Evolutionary conservation across 2,797 vertebrate species (phyloP), one percentile per base, ranked within the genome.

Genomic region (Cyclura pinguis): DNA sequence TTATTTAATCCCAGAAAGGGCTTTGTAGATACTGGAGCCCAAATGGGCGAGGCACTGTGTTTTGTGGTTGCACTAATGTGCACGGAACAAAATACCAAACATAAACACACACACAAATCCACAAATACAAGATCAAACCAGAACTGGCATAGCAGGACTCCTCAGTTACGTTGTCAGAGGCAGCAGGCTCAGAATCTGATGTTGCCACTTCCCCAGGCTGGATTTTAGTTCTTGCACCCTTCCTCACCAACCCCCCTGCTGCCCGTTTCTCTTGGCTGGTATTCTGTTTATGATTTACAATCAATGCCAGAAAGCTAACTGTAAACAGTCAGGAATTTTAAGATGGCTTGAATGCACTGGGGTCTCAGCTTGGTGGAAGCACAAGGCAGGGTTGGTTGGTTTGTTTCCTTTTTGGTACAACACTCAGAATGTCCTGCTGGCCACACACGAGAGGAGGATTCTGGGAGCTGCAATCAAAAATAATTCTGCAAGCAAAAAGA

Each of bases 1-100:
- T 84, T 38, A 82, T 91, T 91, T 88, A 69, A 84, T 78, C 85
- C 85, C 86, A n/a, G 20, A 59, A 84, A 9, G 59, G 86, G 55
- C 14, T 82, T 73, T 81, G 84, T 90, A 72, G 74, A 84, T 87
- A 27, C 47, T 83, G 80, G 80, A 87, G 80, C 86, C 90, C 86
- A 59, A 64, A 88, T 6, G 73, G 90, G 86, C 80, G 62, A 87
- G 90, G 86, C 90, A 91, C 81, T 88, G 27, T n/a, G 72, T 91
- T 84, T 87, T 84, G 86, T 55, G 59, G 35, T 67, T 78, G 85
- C 89, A 87, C 74, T 78, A 47, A 47, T 57, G 86, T 91, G 81
- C 73, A 78, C 5, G 77, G 55, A 80, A 91, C 64, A 73, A 80
- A 88, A 81, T 91, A 84, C 78, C 22, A 84, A 69, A 80, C 35